Evolutionary conservation across 2,888 invertebrate genomes (phyloP), one percentile per base, ranked within the genome.

Genomic region (Melangyna quadrimaculata): DNA sequence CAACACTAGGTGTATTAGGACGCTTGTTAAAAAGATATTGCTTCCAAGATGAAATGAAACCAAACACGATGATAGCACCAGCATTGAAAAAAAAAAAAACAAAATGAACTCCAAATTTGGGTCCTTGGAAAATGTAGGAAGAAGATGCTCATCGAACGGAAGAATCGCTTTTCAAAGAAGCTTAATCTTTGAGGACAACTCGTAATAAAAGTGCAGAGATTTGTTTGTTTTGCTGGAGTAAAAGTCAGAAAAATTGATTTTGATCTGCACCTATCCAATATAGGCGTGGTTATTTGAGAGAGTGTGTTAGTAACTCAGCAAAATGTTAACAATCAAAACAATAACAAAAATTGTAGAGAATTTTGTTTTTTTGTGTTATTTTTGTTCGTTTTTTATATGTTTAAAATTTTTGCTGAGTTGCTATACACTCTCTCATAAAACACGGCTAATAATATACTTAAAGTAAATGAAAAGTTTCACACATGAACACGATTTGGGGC

Each of bases 1-100:
- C 61, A 61, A 40, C 40, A 61, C 61, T 61, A n/a, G n/a, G 61
- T 17, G 27, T 22, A 27, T 61, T 61, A 61, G 40, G 43, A 43
- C 2, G 17, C 17, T 61, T 61, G 40, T 61, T 17, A 61, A 40
- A 19, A 17, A 40, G 24, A 40, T 10, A 17, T 32, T 27, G 5
- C 5, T 55, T 3, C 37, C 40, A 61, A 61, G 40, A n/a, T 8
- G 37, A 37, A 35, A n/a, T 22, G 24, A 24, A 59, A 59, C 2
- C 59, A 37, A 37, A 35, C 12, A 35, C 57, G 19, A 3, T 35
- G 14, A 35, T 35, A 59, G 35, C 1, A 51, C 0, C 0, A 22
- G 35, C 22, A 8, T 59, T 12, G 32, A 32, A 55, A 8, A 29
- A 6, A 14, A n/a, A n/a, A n/a, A n/a, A n/a, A n/a, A n/a, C n/a